These are phyloP conservation scores for Scaptomyza caliginosa DNA, from an alignment of 2,888 invertebrate genomes.

Conservation along the genomic window DNA sequence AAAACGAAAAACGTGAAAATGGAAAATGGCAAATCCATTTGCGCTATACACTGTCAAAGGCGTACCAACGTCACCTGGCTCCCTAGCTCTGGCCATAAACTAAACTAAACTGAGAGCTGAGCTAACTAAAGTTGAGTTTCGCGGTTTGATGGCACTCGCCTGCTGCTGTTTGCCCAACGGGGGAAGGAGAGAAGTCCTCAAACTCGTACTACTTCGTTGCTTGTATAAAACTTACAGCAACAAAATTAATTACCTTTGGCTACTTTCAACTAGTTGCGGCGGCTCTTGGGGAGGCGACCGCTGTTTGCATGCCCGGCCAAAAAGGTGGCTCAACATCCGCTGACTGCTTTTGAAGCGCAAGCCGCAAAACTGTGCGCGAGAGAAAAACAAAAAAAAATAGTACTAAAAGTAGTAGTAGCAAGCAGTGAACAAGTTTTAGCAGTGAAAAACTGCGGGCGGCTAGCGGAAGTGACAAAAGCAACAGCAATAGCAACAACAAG, in stretches of 20 bases:
- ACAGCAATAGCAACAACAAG: slow-evolving; percentile 23
- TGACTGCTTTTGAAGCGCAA: slow-evolving; percentile 62
- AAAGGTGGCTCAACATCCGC: slow-evolving; percentile 67
- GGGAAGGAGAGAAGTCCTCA: not conserved
- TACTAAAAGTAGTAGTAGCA: slow-evolving; percentile 11
- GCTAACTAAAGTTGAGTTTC: slow-evolving; percentile 27
- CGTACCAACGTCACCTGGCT: slow-evolving; percentile 38
- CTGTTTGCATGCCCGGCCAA: slow-evolving; percentile 54
- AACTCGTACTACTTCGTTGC: not conserved
- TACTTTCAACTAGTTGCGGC: slow-evolving; percentile 74
- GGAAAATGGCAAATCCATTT: slow-evolving; percentile 71
- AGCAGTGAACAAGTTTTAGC: slow-evolving; percentile 56
- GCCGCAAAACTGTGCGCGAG: slow-evolving; percentile 40
- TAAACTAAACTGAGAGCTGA: slow-evolving; percentile 14
- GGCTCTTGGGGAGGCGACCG: not conserved
- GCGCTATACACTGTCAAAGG: slow-evolving; percentile 63
- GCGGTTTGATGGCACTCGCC: slow-evolving; percentile 44
- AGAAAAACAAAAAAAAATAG: slow-evolving; percentile 17
- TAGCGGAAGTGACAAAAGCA: slow-evolving; percentile 70
- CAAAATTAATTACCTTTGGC: slow-evolving; percentile 82
- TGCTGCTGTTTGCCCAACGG: slow-evolving; percentile 29
- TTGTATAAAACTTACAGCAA: slow-evolving; percentile 64
- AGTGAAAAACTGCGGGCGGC: slow-evolving; percentile 60
- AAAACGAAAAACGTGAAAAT: slow-evolving; percentile 40
- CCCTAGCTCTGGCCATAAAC: not conserved